Percentiles rank a stretch among this genome's conserved stretches.
Evolutionary conservation across 2,113 vertebrate genomes (phyloP).

Genomic region (Orcinus orca): DNA sequence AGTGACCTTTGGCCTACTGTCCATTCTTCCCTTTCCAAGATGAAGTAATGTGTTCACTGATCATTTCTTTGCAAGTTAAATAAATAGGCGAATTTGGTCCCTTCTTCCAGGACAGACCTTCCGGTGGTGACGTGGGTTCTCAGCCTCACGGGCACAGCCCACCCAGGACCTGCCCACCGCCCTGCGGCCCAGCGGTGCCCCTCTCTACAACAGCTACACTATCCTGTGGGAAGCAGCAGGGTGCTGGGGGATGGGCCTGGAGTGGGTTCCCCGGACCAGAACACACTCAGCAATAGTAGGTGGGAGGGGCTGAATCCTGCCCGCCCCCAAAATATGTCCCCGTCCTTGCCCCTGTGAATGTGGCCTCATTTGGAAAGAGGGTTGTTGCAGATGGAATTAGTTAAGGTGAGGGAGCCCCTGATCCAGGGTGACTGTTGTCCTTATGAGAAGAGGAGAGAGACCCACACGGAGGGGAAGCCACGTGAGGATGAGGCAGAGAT

Average conservation of each 20-base stretch:
- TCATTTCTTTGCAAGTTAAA: not conserved
- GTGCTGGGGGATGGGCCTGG: fast-evolving
- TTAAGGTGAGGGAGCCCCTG: not conserved
- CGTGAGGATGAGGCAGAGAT: not conserved
- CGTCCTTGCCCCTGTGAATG: not conserved
- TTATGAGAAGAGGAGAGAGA: not conserved
- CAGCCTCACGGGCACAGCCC: not conserved
- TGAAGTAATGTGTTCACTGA: not conserved
- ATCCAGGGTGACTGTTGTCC: not conserved
- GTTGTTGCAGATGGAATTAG: not conserved
- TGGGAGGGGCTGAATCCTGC: no score
- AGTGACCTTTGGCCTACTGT: fast-evolving
- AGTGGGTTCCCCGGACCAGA: no score
- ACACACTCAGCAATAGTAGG: not conserved
- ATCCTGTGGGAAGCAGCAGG: not conserved
- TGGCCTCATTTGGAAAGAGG: not conserved
- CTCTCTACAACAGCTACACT: fast-evolving
- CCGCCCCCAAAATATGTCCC: fast-evolving
- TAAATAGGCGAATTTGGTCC: not conserved
- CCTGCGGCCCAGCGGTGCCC: fast-evolving
- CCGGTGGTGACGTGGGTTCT: fast-evolving
- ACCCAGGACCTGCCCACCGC: not conserved
- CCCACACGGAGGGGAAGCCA: fast-evolving
- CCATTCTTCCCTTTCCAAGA: not conserved
- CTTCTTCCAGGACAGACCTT: not conserved